These are phyloP conservation scores for Trachymyrmex septentrionalis DNA, from an alignment of 1,140 invertebrate genomes.

Conservation along the genomic window DNA sequence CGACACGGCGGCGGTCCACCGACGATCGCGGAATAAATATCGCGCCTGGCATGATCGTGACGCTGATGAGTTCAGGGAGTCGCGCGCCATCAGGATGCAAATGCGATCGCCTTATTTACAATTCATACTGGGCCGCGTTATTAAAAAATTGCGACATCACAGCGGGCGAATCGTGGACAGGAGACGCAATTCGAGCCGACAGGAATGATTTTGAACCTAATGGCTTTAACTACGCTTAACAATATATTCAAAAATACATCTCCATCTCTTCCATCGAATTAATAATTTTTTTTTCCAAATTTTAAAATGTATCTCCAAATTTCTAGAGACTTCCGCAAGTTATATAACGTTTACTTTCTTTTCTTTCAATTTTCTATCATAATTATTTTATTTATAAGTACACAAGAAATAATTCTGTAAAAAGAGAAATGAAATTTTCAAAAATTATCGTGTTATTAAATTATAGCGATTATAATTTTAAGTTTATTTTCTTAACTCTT, in stretches of 20 bases:
- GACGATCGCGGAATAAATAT: constrained; percentile 65
- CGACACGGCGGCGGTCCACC: constrained; percentile 41
- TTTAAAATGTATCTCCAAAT: not conserved
- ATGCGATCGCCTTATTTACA: constrained; percentile 61
- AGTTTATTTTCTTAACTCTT: not conserved
- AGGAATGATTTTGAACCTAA: constrained; percentile 1
- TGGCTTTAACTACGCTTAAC: not conserved
- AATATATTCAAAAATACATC: not conserved
- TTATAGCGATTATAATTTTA: constrained; percentile 1
- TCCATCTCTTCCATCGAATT: not conserved
- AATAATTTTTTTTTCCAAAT: not conserved
- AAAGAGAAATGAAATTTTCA: not conserved
- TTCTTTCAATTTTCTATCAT: not conserved
- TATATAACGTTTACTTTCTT: not conserved
- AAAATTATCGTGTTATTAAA: not conserved
- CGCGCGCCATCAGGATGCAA: constrained; percentile 62
- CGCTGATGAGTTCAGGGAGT: constrained; percentile 61
- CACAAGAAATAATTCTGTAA: not conserved
- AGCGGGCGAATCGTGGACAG: not conserved
- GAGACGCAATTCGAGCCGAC: constrained; percentile 25
- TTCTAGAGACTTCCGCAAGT: not conserved
- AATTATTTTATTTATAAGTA: not conserved
- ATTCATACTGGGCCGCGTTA: constrained; percentile 59
- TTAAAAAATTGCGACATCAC: constrained; percentile 58
- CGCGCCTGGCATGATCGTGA: constrained; percentile 50